A percentile compares a stretch with the other conserved stretches of the same genome.
Evolutionary conservation across 2,113 vertebrate species (phyloP).

Genomic region (Micromys minutus): DNA sequence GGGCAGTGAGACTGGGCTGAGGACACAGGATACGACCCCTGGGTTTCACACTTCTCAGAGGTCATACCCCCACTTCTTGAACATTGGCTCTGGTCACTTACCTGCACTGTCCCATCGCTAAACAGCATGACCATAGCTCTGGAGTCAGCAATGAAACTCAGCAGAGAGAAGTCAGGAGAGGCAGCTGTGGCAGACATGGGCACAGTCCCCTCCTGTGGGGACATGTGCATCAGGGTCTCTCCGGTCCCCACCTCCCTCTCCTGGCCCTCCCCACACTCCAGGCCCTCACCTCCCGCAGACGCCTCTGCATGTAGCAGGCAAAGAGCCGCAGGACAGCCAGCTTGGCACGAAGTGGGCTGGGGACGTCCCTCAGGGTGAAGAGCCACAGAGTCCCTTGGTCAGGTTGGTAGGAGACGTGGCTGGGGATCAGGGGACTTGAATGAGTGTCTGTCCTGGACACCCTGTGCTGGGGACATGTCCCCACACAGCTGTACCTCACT

Average conservation of each 20-base stretch:
- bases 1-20: background rate
- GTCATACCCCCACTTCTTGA: background rate
- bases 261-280: accelerated
- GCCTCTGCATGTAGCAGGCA: conserved; percentile 89
- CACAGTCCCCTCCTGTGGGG: background rate
- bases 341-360: conserved; percentile 85
- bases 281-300: conserved; percentile 87
- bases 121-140: conserved; percentile 90
- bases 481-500: background rate
- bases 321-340: conserved; percentile 90
- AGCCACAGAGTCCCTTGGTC: conserved; percentile 86
- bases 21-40: background rate
- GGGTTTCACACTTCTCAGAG: background rate
- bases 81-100: conserved; percentile 18
- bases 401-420: conserved; percentile 87
- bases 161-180: conserved; percentile 79
- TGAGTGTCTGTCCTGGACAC: background rate
- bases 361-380: conserved; percentile 85
- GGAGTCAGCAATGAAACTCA: conserved; percentile 88
- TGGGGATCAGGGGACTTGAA: conserved; percentile 50
- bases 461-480: background rate
- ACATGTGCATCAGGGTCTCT: background rate
- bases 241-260: no score
- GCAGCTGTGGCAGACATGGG: background rate
- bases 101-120: conserved; percentile 90